Conservation (phyloP, 2,888 invertebrate genomes). For the Cephus pulcher region DNA sequence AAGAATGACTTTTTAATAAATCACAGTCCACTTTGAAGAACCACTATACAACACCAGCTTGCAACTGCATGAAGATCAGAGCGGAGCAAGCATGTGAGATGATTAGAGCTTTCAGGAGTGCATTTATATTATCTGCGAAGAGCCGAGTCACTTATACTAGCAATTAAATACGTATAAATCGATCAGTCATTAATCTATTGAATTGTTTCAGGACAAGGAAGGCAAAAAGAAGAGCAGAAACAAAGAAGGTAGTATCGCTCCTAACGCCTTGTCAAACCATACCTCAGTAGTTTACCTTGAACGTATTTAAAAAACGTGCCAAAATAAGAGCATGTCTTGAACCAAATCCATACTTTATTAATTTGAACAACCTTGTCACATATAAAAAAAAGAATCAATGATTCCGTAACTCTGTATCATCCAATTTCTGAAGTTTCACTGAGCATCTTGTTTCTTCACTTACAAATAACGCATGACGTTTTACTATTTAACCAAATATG, state of each 20-base stretch:
- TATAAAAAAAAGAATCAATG: not conserved
- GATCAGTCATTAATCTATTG: slow-evolving; percentile 9
- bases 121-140: not conserved
- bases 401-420: not conserved
- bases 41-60: not conserved
- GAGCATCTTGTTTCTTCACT: not conserved
- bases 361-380: not conserved
- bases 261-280: not conserved
- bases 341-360: not conserved
- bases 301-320: not conserved
- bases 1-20: not conserved
- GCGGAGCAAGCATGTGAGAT: not conserved
- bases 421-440: not conserved
- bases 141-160: not conserved
- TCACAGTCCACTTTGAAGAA: not conserved
- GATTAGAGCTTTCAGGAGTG: not conserved
- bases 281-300: not conserved
- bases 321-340: not conserved
- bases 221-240: slow-evolving; percentile 88
- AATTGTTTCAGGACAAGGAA: slow-evolving; percentile 80
- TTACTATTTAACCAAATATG: not conserved
- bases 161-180: not conserved
- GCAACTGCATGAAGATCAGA: not conserved
- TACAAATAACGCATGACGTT: not conserved
- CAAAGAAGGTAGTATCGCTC: slow-evolving; percentile 80